Percentiles rank a stretch among this genome's conserved stretches.
phyloP scores from a whole-genome alignment of 92 coral and sea anemone species.

The Heliopora coerulea region DNA sequence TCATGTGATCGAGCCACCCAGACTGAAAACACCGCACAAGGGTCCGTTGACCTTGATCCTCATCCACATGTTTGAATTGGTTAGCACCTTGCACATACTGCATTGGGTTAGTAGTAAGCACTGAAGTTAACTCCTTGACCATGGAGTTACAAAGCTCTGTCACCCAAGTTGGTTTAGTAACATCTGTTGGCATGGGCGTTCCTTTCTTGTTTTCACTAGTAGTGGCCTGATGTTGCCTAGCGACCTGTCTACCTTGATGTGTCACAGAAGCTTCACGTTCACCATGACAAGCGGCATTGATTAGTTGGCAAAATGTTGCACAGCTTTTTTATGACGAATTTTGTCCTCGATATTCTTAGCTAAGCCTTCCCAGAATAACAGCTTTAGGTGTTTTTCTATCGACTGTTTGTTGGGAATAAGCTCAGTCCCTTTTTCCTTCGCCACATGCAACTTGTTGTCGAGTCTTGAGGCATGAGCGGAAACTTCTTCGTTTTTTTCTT shows the following conservation, averaged over 20 bases:
- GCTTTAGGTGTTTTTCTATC: conserved; percentile 52
- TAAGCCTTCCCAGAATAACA: conserved; percentile 62
- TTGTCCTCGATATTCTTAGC: conserved; percentile 45
- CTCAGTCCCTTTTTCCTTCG: too few relatives aligned
- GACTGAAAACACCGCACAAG: conserved; percentile 35
- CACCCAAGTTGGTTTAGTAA: conserved; percentile 24
- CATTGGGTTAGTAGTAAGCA: too few relatives aligned
- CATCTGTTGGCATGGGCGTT: too few relatives aligned
- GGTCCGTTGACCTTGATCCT: too few relatives aligned
- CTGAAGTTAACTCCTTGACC: too few relatives aligned
- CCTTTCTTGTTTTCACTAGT: too few relatives aligned
- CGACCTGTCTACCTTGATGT: background rate
- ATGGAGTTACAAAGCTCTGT: conserved; percentile 22
- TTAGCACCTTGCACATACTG: background rate
- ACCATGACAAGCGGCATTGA: conserved; percentile 57
- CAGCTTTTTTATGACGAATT: conserved; percentile 48
- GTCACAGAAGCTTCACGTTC: conserved; percentile 35
- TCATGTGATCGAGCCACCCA: conserved; percentile 49
- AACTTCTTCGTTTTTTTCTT: too few relatives aligned
- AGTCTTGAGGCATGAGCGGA: conserved; percentile 52
- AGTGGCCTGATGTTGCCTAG: background rate
- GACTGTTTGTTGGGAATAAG: conserved; percentile 52
- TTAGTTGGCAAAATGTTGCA: conserved; percentile 46
- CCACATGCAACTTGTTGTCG: too few relatives aligned
- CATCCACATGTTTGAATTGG: background rate